Percentiles rank a stretch among this genome's conserved stretches.
These are phyloP conservation scores for Drosophila gunungcola DNA, from an alignment of 1,140 invertebrate species.

Conservation along the genomic window DNA sequence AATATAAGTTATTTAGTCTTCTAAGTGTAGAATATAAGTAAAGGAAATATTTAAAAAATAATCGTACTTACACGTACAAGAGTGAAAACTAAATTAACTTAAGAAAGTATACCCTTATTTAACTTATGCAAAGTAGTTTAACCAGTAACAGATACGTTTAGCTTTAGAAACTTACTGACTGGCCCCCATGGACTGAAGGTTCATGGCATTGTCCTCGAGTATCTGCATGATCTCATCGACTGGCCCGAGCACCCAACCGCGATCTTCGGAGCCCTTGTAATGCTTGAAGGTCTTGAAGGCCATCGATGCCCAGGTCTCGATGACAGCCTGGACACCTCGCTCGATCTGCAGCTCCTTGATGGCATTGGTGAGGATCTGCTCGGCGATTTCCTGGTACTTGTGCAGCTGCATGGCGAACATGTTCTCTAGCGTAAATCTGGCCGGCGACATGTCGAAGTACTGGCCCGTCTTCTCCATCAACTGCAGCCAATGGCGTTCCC, in stretches of 20 bases:
- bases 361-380: slow-evolving; percentile 94
- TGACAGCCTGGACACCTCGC: slow-evolving; percentile 92
- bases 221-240: slow-evolving; percentile 92
- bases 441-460: slow-evolving; percentile 93
- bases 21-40: no score
- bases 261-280: slow-evolving; percentile 87
- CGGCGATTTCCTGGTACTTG: slow-evolving; percentile 92
- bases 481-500: slow-evolving; percentile 94
- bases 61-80: no score
- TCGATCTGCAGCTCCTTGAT: slow-evolving; percentile 95
- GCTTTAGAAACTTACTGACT: slow-evolving; percentile 87
- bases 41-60: no score
- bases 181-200: slow-evolving; percentile 94
- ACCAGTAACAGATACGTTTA: not conserved
- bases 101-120: no score
- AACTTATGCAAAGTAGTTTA: no score
- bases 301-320: slow-evolving; percentile 90
- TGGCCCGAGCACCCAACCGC: slow-evolving; percentile 90
- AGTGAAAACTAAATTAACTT: no score
- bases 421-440: slow-evolving; percentile 94
- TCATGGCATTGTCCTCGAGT: slow-evolving; percentile 95
- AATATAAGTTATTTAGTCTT: no score
- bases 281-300: slow-evolving; percentile 90
- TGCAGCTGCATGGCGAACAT: slow-evolving; percentile 96
- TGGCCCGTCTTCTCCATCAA: slow-evolving; percentile 93